Evolutionary conservation across 1,140 invertebrate species (phyloP).

Genomic region (Wasmannia auropunctata): DNA sequence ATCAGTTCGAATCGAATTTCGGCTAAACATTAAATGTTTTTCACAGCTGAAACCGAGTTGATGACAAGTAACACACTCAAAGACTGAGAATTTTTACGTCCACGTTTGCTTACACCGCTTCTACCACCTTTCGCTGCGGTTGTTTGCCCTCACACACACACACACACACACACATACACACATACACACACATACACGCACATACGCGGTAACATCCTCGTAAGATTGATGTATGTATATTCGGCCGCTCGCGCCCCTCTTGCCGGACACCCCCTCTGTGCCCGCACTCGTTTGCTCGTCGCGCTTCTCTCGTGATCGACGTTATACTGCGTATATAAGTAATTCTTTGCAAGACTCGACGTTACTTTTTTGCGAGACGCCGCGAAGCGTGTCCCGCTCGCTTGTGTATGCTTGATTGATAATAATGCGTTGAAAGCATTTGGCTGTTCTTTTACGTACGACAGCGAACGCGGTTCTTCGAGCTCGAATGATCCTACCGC

Average conservation of each 20-base stretch:
- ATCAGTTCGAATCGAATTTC: constrained; percentile 10
- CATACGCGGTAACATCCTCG: neutral
- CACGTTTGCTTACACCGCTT: constrained; percentile 9
- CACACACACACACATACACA: too few species aligned
- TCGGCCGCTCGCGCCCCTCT: neutral
- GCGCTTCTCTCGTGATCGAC: constrained; percentile 60
- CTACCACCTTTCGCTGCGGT: neutral
- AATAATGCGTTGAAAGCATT: constrained; percentile 59
- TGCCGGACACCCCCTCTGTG: constrained; percentile 18
- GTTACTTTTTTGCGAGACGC: constrained; percentile 68
- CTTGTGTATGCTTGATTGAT: constrained; percentile 65
- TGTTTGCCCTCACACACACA: too few species aligned
- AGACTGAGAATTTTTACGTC: constrained; percentile 52
- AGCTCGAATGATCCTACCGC: constrained; percentile 56
- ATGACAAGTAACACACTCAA: neutral
- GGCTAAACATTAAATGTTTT: constrained; percentile 1
- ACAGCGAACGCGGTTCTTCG: constrained; percentile 73
- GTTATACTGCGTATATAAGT: constrained; percentile 55
- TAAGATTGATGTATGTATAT: neutral
- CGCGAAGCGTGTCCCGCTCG: constrained; percentile 69
- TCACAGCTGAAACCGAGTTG: neutral
- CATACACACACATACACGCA: too few species aligned
- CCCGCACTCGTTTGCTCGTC: constrained; percentile 61
- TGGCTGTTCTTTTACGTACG: constrained; percentile 67
- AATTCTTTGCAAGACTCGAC: constrained; percentile 59